These are phyloP conservation scores for Climacteris rufus DNA, from an alignment of 2,113 vertebrate genomes.

Conservation along the genomic window DNA sequence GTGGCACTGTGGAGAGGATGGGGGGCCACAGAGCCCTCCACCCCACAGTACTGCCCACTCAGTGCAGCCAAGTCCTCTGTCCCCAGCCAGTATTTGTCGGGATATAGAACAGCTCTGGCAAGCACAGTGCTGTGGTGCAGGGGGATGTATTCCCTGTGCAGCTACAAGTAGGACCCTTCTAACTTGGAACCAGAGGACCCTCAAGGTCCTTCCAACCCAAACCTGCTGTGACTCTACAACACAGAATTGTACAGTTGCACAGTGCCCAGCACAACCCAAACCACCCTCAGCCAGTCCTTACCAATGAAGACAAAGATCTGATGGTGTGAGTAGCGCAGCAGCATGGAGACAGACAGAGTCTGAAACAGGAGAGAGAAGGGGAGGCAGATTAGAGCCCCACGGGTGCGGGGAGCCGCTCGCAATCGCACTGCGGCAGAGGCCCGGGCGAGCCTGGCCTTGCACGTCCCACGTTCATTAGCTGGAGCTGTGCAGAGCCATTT, in stretches of 20 bases:
- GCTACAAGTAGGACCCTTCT: background rate
- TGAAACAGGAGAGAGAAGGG: conserved; percentile 19
- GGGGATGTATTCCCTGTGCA: background rate
- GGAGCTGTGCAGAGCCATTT: background rate
- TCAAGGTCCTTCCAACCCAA: background rate
- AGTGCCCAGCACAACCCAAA: background rate
- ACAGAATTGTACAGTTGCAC: too few relatives aligned
- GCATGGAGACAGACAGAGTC: conserved; percentile 97
- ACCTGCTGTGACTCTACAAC: background rate
- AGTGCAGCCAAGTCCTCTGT: background rate
- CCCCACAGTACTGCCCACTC: fast-evolving
- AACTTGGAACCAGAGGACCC: background rate
- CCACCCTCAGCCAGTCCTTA: conserved; percentile 61
- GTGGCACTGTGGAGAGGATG: fast-evolving
- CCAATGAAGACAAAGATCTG: conserved; percentile 99
- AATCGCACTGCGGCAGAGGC: background rate
- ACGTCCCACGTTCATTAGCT: background rate
- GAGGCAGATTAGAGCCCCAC: background rate
- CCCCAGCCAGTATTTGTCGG: fast-evolving
- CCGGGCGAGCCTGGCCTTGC: background rate
- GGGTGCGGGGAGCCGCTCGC: background rate
- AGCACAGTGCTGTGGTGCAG: fast-evolving
- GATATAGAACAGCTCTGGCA: background rate
- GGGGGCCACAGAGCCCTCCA: background rate
- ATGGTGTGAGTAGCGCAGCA: conserved; percentile 94